These are phyloP conservation scores for Meteorus cinctellus DNA, from an alignment of 2,888 invertebrate species.

Conservation along the genomic window DNA sequence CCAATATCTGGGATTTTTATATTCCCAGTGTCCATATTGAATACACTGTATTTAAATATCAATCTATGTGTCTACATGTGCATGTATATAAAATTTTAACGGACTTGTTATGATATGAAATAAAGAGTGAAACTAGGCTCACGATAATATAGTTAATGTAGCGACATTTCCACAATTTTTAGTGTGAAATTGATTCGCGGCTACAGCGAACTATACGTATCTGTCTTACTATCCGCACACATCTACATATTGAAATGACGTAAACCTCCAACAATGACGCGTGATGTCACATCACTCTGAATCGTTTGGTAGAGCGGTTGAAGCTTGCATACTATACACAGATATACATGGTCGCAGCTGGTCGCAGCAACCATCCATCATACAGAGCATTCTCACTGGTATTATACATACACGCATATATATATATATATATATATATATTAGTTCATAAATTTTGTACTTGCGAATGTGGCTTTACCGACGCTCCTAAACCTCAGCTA, in stretches of 20 bases:
- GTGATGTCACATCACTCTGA: constrained; percentile 69
- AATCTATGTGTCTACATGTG: no score
- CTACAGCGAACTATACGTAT: constrained; percentile 49
- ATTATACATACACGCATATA: no score
- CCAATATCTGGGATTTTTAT: no score
- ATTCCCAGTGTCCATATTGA: no score
- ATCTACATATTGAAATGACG: constrained; percentile 67
- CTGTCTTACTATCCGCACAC: constrained; percentile 48
- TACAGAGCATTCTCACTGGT: no score
- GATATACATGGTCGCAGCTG: no score
- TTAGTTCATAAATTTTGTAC: no score
- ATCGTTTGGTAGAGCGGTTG: constrained; percentile 32
- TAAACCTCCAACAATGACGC: constrained; percentile 73
- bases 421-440: no score
- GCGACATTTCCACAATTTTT: constrained; percentile 55
- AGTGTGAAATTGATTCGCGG: constrained; percentile 52
- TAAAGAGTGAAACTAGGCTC: constrained; percentile 2
- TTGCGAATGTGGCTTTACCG: no score
- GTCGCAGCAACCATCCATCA: no score
- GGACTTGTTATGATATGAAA: background rate
- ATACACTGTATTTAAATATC: no score
- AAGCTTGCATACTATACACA: constrained; percentile 51
- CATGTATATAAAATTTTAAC: background rate
- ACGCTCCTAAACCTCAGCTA: no score
- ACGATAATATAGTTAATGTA: constrained; percentile 5